Evolutionary conservation across 2,888 invertebrate genomes (phyloP).

Genomic region (Melinopterus prodromus): DNA sequence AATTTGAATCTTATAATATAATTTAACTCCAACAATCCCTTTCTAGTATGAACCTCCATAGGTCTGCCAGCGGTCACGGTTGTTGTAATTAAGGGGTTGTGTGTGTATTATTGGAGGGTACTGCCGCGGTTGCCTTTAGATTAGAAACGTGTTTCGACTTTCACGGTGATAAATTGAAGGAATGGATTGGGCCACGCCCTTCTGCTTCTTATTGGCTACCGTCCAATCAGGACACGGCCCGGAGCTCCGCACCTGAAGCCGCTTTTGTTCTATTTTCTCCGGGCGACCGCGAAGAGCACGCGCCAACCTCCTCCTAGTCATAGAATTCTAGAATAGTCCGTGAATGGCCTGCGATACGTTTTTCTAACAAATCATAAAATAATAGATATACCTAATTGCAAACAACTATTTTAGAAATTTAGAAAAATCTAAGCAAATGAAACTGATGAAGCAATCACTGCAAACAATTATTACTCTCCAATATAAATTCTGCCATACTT

Average conservation of each 20-base stretch:
- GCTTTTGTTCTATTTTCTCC: constrained; percentile 14
- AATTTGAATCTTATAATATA: too few relatives aligned
- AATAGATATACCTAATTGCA: not conserved
- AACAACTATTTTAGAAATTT: not conserved
- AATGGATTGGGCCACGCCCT: not conserved
- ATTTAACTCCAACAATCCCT: too few relatives aligned
- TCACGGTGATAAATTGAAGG: not conserved
- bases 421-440: too few relatives aligned
- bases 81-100: not conserved
- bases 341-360: not conserved
- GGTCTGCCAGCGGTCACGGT: not conserved
- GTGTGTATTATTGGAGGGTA: not conserved
- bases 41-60: not conserved
- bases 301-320: not conserved
- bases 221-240: not conserved
- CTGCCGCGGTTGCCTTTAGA: not conserved
- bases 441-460: too few relatives aligned
- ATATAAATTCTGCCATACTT: too few relatives aligned
- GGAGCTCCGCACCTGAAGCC: constrained; percentile 7
- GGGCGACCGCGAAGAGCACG: constrained; percentile 5
- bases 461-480: too few relatives aligned
- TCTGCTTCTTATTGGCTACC: not conserved
- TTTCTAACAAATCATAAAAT: not conserved
- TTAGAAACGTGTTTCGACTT: constrained; percentile 4
- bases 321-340: not conserved